These are phyloP conservation scores for Microcebus jonahi DNA, from an alignment of 2,113 vertebrate genomes.

Conservation along the genomic window DNA sequence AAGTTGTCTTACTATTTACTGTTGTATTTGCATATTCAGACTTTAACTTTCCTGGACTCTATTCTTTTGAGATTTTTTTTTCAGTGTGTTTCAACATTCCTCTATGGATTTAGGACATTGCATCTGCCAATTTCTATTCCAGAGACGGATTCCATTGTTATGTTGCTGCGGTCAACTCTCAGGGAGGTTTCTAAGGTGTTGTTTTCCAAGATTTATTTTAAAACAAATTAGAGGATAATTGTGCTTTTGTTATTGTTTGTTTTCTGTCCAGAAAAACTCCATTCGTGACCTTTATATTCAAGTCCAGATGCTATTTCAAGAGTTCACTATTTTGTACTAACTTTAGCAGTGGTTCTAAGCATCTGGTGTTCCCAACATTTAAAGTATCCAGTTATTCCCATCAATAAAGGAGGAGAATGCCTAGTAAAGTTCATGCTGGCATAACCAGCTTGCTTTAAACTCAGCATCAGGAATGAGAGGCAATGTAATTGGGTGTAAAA, in stretches of 20 bases:
- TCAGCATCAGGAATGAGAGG: neutral
- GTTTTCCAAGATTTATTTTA: neutral
- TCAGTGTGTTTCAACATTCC: constrained; percentile 74
- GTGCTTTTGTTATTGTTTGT: neutral
- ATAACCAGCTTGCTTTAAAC: neutral
- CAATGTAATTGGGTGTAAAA: neutral
- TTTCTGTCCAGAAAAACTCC: neutral
- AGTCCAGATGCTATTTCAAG: constrained; percentile 8
- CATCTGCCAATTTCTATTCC: constrained; percentile 65
- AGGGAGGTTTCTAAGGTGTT: neutral
- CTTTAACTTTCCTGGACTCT: constrained; percentile 67
- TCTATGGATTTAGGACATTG: constrained; percentile 76
- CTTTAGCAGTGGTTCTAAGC: neutral
- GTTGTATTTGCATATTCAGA: constrained; percentile 70
- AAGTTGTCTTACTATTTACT: constrained; percentile 56
- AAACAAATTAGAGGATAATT: constrained; percentile 1
- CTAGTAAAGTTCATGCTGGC: neutral
- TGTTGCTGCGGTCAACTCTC: neutral
- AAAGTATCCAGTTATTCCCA: neutral
- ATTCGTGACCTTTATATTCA: neutral
- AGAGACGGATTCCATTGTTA: constrained; percentile 47
- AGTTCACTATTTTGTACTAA: neutral
- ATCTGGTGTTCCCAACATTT: neutral
- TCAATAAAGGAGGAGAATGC: neutral
- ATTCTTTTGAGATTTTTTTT: constrained; percentile 68